These are phyloP conservation scores for Darevskia mixta DNA, from an alignment of 2,797 vertebrate species.

Conservation along the genomic window DNA sequence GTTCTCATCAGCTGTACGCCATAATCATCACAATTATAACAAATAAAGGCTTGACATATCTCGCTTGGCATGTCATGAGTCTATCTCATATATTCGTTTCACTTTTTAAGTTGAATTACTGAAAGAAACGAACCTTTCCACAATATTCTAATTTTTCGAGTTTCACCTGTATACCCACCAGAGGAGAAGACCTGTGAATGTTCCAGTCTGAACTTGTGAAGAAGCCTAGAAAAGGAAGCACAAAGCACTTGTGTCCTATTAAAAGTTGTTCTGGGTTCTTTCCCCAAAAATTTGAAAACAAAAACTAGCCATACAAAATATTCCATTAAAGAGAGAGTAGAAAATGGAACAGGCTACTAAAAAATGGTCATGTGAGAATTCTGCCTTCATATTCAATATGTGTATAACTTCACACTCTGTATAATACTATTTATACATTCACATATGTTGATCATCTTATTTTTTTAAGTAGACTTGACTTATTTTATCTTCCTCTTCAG, in stretches of 20 bases:
- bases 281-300: neutral
- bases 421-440: neutral
- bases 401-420: neutral
- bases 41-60: too few species aligned
- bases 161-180: too few species aligned
- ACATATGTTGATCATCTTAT: neutral
- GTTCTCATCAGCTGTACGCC: too few species aligned
- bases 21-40: too few species aligned
- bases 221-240: neutral
- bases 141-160: too few species aligned
- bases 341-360: neutral
- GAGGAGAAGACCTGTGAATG: neutral
- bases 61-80: too few species aligned
- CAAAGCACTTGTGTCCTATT: neutral
- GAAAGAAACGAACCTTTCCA: too few species aligned
- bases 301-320: neutral
- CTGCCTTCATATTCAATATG: neutral
- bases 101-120: too few species aligned
- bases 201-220: neutral
- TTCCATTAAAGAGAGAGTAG: neutral
- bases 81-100: too few species aligned
- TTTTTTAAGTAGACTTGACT: constrained; percentile 7
- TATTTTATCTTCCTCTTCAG: constrained; percentile 73
- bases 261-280: neutral
- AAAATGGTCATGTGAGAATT: neutral